Base-by-base conservation (phyloP, 2,113 vertebrate species). In the Amphilophus citrinellus region DNA sequence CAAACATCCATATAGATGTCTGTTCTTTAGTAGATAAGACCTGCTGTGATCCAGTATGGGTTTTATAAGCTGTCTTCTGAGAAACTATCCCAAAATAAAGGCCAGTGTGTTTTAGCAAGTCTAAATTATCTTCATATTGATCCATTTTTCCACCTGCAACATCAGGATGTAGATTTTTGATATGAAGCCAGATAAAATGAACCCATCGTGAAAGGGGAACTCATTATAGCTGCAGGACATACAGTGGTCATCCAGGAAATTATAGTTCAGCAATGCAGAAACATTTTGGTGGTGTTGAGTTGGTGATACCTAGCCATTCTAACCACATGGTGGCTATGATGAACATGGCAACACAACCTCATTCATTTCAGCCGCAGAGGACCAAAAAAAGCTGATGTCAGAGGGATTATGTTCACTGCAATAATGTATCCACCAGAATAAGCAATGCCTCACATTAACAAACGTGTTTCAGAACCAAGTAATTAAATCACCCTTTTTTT, bases 291-390 rank as follows among this genome's bases (percentile, higher is more conserved):
- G 44, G 24, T 17, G 10, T 68, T 50, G 47, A 71, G 47, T 71
- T 0, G 1, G 44, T 56, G 68, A 53, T 0, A 35, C 27, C 10
- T 6, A 5, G 18, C 32, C 66, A 0, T 11, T 50, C 66, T n/a
- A 35, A 73, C 47, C 68, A 73, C 44, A 56, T n/a, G 27, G 68
- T 56, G 66, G 66, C 44, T 71, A 53, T 11, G 24, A 53, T 53
- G 3, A 50, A 9, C 24, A 71, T 9, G 30, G 66, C 5, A 0
- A 73, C 68, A 73, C 68, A n/a, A 73, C n/a, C 27, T 3, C 10
- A 1, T 32, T 73, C 53, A 53, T 73, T 53, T 73, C 47, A 73
- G 68, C 47, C 47, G 20, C 68, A 56, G 27, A 30, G 6, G 68
- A 73, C 68, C 27, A 73, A 73, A n/a, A 56, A 53, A 73, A 56